These are phyloP conservation scores for Drosophila percnosoma DNA, from an alignment of 2,888 invertebrate species.

Conservation along the genomic window DNA sequence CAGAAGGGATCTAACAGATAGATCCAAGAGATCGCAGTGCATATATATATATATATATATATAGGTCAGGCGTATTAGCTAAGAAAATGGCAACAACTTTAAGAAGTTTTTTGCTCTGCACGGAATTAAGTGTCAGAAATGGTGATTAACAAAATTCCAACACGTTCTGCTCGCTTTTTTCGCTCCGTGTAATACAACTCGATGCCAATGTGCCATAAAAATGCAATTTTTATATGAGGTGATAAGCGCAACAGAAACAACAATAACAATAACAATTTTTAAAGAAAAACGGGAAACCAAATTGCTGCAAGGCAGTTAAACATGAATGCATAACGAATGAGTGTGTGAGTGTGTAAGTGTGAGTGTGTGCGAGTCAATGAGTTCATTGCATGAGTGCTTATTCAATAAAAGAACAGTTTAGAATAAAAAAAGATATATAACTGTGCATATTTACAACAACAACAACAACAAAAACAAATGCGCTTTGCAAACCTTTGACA, in stretches of 20 bases:
- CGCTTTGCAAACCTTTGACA: constrained; percentile 72
- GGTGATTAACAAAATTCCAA: not conserved
- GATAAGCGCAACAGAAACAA: constrained; percentile 36
- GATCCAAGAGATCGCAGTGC: not conserved
- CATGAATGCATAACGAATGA: constrained; percentile 20
- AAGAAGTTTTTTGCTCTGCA: not conserved
- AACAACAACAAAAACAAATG: not conserved
- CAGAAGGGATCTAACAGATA: not conserved
- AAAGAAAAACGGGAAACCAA: constrained; percentile 8
- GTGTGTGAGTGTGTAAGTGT: constrained; percentile 1
- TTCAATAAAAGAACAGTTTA: constrained; percentile 45
- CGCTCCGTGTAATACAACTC: constrained; percentile 33
- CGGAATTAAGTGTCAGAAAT: not conserved
- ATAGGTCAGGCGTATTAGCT: not conserved
- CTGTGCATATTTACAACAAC: constrained; percentile 7
- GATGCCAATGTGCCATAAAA: constrained; percentile 49
- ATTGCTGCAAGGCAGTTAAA: constrained; percentile 18
- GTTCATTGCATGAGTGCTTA: constrained; percentile 46
- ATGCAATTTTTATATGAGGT: constrained; percentile 22
- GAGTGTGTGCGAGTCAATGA: constrained; percentile 9
- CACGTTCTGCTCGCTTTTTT: constrained; percentile 24
- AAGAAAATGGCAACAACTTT: not conserved
- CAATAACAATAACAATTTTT: constrained; percentile 28
- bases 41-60: not conserved
- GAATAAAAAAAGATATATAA: constrained; percentile 11